These are phyloP conservation scores for Macrosoma leucophasiata DNA, from an alignment of 2,888 invertebrate genomes.

Conservation along the genomic window DNA sequence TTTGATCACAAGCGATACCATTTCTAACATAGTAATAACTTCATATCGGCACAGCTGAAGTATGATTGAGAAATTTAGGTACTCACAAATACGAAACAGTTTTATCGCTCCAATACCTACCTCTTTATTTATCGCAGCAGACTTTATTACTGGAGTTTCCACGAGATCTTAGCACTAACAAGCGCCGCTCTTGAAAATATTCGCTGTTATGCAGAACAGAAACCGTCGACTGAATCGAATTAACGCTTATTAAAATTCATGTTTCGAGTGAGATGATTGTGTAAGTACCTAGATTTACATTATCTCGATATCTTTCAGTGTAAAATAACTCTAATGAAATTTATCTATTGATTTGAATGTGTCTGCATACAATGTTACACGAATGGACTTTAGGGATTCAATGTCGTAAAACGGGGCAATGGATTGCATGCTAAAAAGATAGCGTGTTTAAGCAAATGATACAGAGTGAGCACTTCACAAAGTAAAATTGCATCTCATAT, in stretches of 20 bases:
- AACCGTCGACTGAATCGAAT: conserved; percentile 38
- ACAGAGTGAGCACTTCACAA: too few relatives aligned
- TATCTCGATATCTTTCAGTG: too few relatives aligned
- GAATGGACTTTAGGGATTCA: too few relatives aligned
- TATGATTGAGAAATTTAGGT: conserved; percentile 55
- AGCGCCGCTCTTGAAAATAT: conserved; percentile 45
- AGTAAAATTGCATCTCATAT: too few relatives aligned
- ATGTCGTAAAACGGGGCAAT: too few relatives aligned
- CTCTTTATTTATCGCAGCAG: conserved; percentile 47
- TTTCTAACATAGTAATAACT: conserved; percentile 45
- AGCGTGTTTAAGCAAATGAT: too few relatives aligned
- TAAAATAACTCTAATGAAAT: too few relatives aligned
- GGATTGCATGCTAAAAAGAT: too few relatives aligned
- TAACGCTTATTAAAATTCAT: conserved; percentile 51
- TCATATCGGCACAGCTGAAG: conserved; percentile 40
- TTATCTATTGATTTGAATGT: too few relatives aligned
- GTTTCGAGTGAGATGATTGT: conserved; percentile 44
- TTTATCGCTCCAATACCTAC: conserved; percentile 50
- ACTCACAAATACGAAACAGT: conserved; percentile 46
- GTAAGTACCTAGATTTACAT: conserved; percentile 53
- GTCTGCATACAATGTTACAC: too few relatives aligned
- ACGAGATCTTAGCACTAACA: conserved; percentile 41
- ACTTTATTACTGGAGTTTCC: conserved; percentile 41
- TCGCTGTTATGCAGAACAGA: conserved; percentile 47
- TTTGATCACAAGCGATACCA: too few relatives aligned